Evolutionary conservation across 1,140 invertebrate genomes (phyloP).

Genomic region (Nylanderia fulva): DNA sequence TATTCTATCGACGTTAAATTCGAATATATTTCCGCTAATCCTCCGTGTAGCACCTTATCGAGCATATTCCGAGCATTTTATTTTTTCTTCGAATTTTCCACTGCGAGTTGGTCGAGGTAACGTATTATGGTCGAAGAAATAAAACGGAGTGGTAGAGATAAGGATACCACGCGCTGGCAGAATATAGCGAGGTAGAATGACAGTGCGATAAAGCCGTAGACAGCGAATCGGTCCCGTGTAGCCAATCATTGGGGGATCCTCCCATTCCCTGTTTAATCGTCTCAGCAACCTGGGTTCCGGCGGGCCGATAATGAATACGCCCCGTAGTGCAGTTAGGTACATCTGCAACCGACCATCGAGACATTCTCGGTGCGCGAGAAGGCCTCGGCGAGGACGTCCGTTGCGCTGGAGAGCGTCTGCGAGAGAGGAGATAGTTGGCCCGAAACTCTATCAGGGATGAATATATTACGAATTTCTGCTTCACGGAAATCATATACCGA

Average conservation of each 20-base stretch:
- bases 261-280: conserved; percentile 84
- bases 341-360: conserved; percentile 70
- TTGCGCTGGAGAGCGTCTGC: conserved; percentile 16
- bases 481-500: neutral
- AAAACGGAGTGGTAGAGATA: conserved; percentile 63
- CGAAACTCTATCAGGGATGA: conserved; percentile 32
- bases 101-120: neutral
- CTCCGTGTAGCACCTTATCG: neutral
- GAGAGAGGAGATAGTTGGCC: neutral
- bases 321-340: conserved; percentile 73
- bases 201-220: conserved; percentile 72
- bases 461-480: conserved; percentile 28
- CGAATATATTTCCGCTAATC: neutral
- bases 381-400: conserved; percentile 51
- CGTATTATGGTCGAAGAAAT: conserved; percentile 20
- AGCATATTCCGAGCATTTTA: neutral
- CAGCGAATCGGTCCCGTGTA: conserved; percentile 79
- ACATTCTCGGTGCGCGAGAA: conserved; percentile 63
- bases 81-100: neutral
- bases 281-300: conserved; percentile 79
- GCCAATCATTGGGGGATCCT: conserved; percentile 83
- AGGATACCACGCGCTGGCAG: conserved; percentile 40
- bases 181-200: conserved; percentile 62
- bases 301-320: conserved; percentile 80
- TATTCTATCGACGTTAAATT: neutral